Base-by-base conservation (phyloP, 2,113 vertebrate genomes). In the Mormoops blainvillei region DNA sequence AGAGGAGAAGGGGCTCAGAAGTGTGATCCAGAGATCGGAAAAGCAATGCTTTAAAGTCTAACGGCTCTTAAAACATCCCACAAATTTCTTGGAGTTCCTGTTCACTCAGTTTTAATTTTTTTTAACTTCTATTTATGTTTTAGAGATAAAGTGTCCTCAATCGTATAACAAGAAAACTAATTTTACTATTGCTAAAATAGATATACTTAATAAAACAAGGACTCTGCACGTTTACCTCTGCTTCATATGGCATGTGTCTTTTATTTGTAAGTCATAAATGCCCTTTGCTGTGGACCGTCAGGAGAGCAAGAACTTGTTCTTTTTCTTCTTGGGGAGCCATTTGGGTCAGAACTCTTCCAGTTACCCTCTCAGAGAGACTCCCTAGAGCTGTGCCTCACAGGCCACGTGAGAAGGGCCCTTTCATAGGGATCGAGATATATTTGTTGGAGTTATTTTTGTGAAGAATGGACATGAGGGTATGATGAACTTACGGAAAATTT, bases 401-500 rank as follows among this genome's bases (percentile, higher is more conserved):
- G 28, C 54, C 22, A 16, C 52, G 18, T 85, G 63, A 94, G 61
- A 89, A 89, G 36, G 84, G n/a, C 43, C 73, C n/a, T 96, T 94
- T 80, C 56, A 24, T n/a, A 41, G 77, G 24, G 70, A 89, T 70
- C 74, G 19, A 88, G 67, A 61, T 54, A 41, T 50, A 52, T 88
- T 81, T 88, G 41, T 80, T 71, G 58, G 73, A 67, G 38, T 96
- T 87, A 48, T 92, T 36, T 82, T 89, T 94, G 58, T 56, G 85
- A 92, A 80, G 74, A 70, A 7, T 87, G 33, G 24, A 76, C 58
- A 18, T 71, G 50, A 87, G 65, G 61, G 43, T 86, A 15, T 88
- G 93, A 86, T 94, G 38, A 86, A 63, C 43, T 45, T 91, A 86
- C 16, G 33, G 87, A 93, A 93, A 92, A n/a, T n/a, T 45, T 67